Percentiles rank a stretch among this genome's conserved stretches.
phyloP scores from a whole-genome alignment of 2,888 invertebrate species.

The Drosophila paranaensis region DNA sequence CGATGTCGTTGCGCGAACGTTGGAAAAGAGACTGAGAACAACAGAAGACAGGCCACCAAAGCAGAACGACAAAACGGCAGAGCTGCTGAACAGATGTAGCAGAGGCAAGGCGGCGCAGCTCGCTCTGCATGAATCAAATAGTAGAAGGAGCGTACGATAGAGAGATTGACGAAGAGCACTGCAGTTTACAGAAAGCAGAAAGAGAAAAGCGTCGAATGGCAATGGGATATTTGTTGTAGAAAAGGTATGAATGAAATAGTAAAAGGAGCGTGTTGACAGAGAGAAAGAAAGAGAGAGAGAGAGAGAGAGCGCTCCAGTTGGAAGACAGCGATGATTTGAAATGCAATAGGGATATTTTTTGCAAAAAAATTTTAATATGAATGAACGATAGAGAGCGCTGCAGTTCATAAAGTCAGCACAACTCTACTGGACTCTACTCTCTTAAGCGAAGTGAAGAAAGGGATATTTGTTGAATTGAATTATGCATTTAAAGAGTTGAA shows the following conservation, averaged over 20 bases:
- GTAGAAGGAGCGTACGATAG: slow-evolving; percentile 58
- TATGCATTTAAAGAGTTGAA: not conserved
- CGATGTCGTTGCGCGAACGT: slow-evolving; percentile 74
- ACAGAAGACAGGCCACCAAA: slow-evolving; percentile 31
- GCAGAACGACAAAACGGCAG: slow-evolving; percentile 12
- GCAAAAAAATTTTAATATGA: not conserved
- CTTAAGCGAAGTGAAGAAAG: not conserved
- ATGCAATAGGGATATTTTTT: not conserved
- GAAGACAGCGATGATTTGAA: not conserved
- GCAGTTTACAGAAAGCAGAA: slow-evolving; percentile 33
- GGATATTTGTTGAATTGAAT: not conserved
- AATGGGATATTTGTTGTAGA: not conserved
- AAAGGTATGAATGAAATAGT: slow-evolving; percentile 8
- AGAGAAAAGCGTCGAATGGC: slow-evolving; percentile 4
- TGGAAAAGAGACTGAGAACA: slow-evolving; percentile 70
- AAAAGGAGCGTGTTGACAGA: not conserved
- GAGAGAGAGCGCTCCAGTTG: not conserved
- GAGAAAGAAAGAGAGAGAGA: not conserved
- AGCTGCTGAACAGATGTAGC: slow-evolving; percentile 47
- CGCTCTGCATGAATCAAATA: slow-evolving; percentile 62
- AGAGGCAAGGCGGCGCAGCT: slow-evolving; percentile 5
- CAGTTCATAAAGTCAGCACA: not conserved
- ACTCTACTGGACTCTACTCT: not conserved
- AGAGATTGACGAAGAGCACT: slow-evolving; percentile 14
- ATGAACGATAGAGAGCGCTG: not conserved